Evolutionary conservation across 1,140 invertebrate species (phyloP).

Genomic region (Drosophila mojavensis): DNA sequence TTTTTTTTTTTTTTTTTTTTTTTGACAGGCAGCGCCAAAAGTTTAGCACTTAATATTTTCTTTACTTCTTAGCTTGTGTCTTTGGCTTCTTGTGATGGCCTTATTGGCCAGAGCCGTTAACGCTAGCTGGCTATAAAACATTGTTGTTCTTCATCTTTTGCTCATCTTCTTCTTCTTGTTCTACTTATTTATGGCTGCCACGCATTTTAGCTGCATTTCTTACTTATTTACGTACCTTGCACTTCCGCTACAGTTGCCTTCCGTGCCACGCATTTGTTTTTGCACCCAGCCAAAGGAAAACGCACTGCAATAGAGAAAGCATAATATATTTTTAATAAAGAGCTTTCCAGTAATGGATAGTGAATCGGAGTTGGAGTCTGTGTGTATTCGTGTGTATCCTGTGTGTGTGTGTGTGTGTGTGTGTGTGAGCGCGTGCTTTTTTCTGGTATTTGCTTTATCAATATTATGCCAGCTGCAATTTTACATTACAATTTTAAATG

Average conservation of each 20-base stretch:
- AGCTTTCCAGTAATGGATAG: constrained; percentile 11
- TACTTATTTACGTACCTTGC: constrained; percentile 70
- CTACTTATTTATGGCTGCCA: constrained; percentile 55
- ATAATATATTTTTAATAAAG: constrained; percentile 41
- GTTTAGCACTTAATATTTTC: constrained; percentile 66
- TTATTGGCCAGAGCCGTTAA: constrained; percentile 29
- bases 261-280: constrained; percentile 21
- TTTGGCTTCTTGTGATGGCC: constrained; percentile 8
- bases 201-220: constrained; percentile 55
- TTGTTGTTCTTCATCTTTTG: constrained; percentile 41
- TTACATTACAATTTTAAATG: no score
- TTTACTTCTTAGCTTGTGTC: constrained; percentile 11
- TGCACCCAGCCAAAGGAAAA: not conserved
- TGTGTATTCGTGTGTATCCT: no score
- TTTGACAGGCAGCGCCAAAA: constrained; percentile 58
- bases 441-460: no score
- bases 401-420: no score
- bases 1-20: constrained; percentile 12
- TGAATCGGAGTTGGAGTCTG: no score
- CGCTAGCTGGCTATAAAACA: constrained; percentile 19
- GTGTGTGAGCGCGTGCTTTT: no score
- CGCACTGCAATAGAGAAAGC: constrained; percentile 31
- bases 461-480: no score
- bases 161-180: constrained; percentile 1
- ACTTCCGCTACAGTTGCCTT: constrained; percentile 39